A percentile compares a stretch with the other conserved stretches of the same genome.
Conservation (phyloP, 1,140 invertebrate genomes). For the Idris sp. region DNA sequence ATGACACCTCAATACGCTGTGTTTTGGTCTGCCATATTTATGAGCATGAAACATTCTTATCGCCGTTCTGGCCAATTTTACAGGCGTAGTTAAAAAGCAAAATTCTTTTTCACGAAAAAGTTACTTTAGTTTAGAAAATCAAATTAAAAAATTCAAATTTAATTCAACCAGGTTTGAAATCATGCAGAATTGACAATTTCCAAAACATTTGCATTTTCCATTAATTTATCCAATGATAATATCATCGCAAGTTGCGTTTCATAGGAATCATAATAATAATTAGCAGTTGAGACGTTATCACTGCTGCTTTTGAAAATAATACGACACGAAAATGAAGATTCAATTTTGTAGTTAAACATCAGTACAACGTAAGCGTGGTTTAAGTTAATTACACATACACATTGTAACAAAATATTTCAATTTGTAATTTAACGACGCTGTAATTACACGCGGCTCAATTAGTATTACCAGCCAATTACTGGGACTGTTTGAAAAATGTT, state of each 20-base stretch:
- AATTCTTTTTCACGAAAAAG: too few species aligned
- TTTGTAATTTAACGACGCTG: constrained; percentile 30
- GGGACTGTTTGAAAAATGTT: constrained; percentile 16
- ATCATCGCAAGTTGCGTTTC: too few species aligned
- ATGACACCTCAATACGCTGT: constrained; percentile 62
- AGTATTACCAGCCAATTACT: constrained; percentile 28
- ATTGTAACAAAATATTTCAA: constrained; percentile 54
- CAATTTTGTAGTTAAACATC: constrained; percentile 47
- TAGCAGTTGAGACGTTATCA: constrained; percentile 19
- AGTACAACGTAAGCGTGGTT: constrained; percentile 13
- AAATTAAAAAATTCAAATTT: too few species aligned
- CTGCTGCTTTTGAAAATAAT: constrained; percentile 30
- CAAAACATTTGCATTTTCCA: too few species aligned
- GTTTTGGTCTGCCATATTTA: constrained; percentile 60
- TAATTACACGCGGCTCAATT: constrained; percentile 31
- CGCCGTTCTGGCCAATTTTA: constrained; percentile 25
- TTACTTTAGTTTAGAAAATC: too few species aligned
- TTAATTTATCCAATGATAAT: too few species aligned
- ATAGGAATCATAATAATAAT: neutral
- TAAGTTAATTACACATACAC: constrained; percentile 18
- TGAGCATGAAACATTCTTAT: constrained; percentile 49
- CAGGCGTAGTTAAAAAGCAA: constrained; percentile 7
- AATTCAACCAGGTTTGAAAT: too few species aligned
- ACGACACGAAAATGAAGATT: constrained; percentile 34
- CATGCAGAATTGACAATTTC: too few species aligned